Evolutionary conservation across 2,888 invertebrate genomes (phyloP), one percentile per base, ranked within the genome.

Genomic region (Ditula angustiorana): DNA sequence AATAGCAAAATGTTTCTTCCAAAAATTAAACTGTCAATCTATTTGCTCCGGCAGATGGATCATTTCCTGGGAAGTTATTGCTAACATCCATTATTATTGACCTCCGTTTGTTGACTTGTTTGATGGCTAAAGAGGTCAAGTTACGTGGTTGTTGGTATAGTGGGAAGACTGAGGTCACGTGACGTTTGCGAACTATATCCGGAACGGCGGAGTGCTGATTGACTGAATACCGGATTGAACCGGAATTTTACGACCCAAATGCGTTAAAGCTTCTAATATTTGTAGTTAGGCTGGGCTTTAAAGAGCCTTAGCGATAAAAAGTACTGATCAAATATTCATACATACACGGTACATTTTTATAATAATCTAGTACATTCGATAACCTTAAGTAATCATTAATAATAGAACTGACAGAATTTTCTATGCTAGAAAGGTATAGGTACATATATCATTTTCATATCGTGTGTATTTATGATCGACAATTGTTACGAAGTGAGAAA

Each of bases 1-100:
- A 62, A 49, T 49, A 50, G 56, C 56, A 58, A 63, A n/a, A 63
- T 41, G 50, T 50, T 63, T 24, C 52, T 58, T 21, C 52, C 72
- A 75, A 76, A 83, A 85, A 86, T 83, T 85, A 85, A 83, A 79
- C 81, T 82, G 83, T 85, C 82, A 81, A 80, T 83, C 83, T 85
- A 87, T 86, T 85, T 86, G 78, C 79, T 72, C 72, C 67, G 69
- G 73, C 78, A 83, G 86, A 87, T 83, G 83, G 85, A 87, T 87
- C 81, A 82, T 76, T 80, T 79, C 78, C 80, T 77, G 75, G 74
- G 74, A 70, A 58, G 67, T 61, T 69, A 63, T 72, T 60, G 68
- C 73, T 68, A 71, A 71, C 69, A 75, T 66, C 83, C 72, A 76
- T 44, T 63, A 23, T 74, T 70, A 63, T 0, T 59, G 58, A 59